A percentile compares a stretch with the other conserved stretches of the same genome.
Conservation (phyloP, 1,140 invertebrate genomes). For the Maconellicoccus hirsutus region DNA sequence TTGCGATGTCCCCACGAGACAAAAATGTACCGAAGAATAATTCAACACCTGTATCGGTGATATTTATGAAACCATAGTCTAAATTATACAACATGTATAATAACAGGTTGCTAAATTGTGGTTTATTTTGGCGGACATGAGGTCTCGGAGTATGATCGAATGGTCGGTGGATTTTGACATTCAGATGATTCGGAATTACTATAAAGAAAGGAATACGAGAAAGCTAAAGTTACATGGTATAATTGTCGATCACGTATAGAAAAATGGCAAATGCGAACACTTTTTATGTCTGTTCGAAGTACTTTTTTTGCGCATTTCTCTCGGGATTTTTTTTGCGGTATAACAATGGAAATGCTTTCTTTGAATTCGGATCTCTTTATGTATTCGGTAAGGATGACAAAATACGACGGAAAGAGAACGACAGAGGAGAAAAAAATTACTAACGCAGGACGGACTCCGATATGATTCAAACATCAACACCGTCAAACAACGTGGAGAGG, state of each 20-base stretch:
- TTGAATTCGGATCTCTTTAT: neutral
- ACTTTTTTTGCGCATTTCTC: neutral
- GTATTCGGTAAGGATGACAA: neutral
- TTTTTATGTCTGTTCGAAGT: neutral
- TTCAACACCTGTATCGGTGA: neutral
- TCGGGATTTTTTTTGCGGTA: neutral
- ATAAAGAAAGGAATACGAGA: too few relatives aligned
- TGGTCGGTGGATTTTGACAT: too few relatives aligned
- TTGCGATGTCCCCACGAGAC: neutral
- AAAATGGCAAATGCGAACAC: neutral
- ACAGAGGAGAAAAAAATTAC: neutral
- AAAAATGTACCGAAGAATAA: neutral
- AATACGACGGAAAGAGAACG: neutral
- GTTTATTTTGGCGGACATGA: too few relatives aligned
- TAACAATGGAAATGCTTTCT: neutral
- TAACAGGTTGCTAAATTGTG: too few relatives aligned
- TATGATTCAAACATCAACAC: constrained; percentile 5
- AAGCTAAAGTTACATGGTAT: neutral
- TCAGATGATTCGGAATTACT: too few relatives aligned
- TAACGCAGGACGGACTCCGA: neutral
- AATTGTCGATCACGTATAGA: neutral
- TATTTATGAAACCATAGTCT: too few relatives aligned
- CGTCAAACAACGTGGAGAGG: neutral
- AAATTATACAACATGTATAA: too few relatives aligned
- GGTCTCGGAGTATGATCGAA: too few relatives aligned